Evolutionary conservation across 2,113 vertebrate genomes (phyloP).

Genomic region (Hirundichthys speculiger): DNA sequence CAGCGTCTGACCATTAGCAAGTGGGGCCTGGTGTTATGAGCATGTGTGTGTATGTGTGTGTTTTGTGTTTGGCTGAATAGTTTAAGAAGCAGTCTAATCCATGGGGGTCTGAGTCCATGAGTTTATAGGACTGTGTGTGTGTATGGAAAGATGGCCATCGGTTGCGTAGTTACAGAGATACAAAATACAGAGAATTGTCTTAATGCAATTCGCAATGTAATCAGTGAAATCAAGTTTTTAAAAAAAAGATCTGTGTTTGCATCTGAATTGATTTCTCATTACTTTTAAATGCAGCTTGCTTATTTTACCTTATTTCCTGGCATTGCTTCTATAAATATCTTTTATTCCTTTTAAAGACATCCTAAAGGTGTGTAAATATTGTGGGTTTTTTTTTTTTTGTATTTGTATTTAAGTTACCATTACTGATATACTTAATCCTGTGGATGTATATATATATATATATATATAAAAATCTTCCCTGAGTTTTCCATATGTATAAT

Average conservation of each 20-base stretch:
- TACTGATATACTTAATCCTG: constrained; percentile 97
- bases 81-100: constrained; percentile 45
- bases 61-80: constrained; percentile 15
- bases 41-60: constrained; percentile 27
- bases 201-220: too few relatives aligned
- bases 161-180: constrained; percentile 1
- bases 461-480: constrained; percentile 90
- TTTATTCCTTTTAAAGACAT: neutral
- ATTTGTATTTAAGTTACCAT: constrained; percentile 96
- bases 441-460: constrained; percentile 91
- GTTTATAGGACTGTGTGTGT: constrained; percentile 17
- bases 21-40: constrained; percentile 59
- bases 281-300: too few relatives aligned
- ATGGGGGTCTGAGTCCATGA: constrained; percentile 36
- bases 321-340: too few relatives aligned
- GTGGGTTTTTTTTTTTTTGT: constrained; percentile 82
- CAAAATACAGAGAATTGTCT: neutral
- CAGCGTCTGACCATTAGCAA: constrained; percentile 65
- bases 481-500: constrained; percentile 96
- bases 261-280: too few relatives aligned
- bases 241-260: too few relatives aligned
- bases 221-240: too few relatives aligned
- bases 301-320: too few relatives aligned
- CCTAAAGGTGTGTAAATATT: neutral
- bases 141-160: neutral